phyloP scores from a whole-genome alignment of 2,797 vertebrate genomes.

The Ammospiza maritima region DNA sequence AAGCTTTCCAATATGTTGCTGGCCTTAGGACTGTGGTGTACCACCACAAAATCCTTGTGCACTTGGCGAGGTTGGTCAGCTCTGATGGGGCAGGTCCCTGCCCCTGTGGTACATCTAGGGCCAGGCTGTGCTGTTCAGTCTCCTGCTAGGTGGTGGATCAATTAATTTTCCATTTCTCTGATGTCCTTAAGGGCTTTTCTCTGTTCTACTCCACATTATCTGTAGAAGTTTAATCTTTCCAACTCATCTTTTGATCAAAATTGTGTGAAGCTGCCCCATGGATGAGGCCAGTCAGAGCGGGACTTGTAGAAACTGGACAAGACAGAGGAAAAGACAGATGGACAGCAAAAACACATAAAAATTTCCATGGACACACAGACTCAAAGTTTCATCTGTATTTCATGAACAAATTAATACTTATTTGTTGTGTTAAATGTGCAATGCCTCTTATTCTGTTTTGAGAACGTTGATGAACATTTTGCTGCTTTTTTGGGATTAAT shows the following conservation, averaged over 20 bases:
- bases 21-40: background rate
- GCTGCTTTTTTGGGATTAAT: background rate
- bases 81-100: background rate
- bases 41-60: fast-evolving
- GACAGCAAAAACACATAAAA: background rate
- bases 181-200: background rate
- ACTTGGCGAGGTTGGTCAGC: fast-evolving
- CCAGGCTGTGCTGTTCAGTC: background rate
- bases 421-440: background rate
- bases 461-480: background rate
- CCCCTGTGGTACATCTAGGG: background rate
- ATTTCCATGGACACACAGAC: background rate
- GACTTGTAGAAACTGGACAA: background rate
- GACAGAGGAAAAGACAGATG: background rate
- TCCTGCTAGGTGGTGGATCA: background rate
- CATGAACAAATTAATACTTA: background rate
- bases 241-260: background rate
- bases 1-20: fast-evolving
- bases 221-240: background rate
- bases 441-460: background rate
- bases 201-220: background rate
- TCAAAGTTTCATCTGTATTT: background rate
- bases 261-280: background rate
- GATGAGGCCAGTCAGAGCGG: fast-evolving
- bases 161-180: background rate